Conservation (phyloP, 2,113 vertebrate species). For the Arothron firmamentum region DNA sequence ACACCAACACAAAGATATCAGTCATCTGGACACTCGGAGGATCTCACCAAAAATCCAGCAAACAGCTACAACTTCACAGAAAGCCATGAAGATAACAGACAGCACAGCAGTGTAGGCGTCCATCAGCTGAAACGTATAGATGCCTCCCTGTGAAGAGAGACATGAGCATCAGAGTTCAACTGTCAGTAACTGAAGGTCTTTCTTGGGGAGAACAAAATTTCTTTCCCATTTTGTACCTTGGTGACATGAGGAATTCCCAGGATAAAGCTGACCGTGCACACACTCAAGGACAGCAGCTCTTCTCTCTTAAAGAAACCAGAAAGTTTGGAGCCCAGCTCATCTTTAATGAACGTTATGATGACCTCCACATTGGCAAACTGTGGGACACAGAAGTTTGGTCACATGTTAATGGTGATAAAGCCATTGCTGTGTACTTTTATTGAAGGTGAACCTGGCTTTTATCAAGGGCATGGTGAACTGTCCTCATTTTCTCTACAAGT, state of each 20-base stretch:
- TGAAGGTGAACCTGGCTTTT: too few species aligned
- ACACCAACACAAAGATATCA: background rate
- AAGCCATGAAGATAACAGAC: slow-evolving; percentile 73
- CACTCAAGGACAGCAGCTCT: slow-evolving; percentile 63
- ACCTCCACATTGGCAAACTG: slow-evolving; percentile 77
- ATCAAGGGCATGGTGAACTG: too few species aligned
- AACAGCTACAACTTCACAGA: slow-evolving; percentile 72
- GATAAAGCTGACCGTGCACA: slow-evolving; percentile 61
- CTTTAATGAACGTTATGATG: slow-evolving; percentile 68
- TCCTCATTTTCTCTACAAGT: too few species aligned
- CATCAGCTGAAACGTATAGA: slow-evolving; percentile 77
- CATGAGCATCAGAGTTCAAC: background rate
- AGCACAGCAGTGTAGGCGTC: slow-evolving; percentile 76
- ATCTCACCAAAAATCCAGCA: slow-evolving; percentile 73
- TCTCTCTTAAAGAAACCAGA: slow-evolving; percentile 61
- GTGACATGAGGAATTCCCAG: slow-evolving; percentile 74
- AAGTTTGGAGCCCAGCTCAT: slow-evolving; percentile 61
- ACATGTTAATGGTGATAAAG: background rate
- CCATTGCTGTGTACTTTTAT: too few species aligned
- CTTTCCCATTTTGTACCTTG: slow-evolving; percentile 42
- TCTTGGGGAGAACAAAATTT: background rate
- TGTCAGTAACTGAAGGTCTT: background rate
- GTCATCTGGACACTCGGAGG: background rate
- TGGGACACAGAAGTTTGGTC: slow-evolving; percentile 7
- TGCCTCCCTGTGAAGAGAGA: slow-evolving; percentile 63